These are phyloP conservation scores for Serranus cabrilla DNA, from an alignment of 2,797 vertebrate species.

Conservation along the genomic window DNA sequence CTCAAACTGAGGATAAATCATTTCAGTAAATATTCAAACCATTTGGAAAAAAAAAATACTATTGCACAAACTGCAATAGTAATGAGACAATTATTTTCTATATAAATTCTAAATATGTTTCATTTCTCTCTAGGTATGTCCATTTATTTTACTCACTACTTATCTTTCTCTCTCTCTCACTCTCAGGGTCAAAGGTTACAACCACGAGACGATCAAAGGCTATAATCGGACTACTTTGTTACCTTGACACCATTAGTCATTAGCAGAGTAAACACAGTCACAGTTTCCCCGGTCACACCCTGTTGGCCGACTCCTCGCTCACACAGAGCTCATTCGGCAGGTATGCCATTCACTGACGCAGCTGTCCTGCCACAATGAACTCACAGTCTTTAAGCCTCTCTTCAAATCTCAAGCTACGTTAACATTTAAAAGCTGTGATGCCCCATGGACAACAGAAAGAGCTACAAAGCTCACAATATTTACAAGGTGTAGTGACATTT, in stretches of 20 bases:
- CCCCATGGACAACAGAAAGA: not conserved
- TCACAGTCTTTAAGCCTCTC: slow-evolving; percentile 17
- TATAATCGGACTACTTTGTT: slow-evolving; percentile 65
- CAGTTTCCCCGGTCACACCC: slow-evolving; percentile 70
- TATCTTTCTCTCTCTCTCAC: slow-evolving; percentile 8
- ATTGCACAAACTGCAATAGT: no score
- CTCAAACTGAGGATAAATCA: not conserved
- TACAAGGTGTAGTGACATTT: no score
- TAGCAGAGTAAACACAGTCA: slow-evolving; percentile 74
- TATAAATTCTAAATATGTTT: not conserved
- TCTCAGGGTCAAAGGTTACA: slow-evolving; percentile 57
- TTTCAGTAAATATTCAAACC: slow-evolving; percentile 1
- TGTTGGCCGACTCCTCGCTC: slow-evolving; percentile 56
- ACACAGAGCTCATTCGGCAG: slow-evolving; percentile 61
- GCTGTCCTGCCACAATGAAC: slow-evolving; percentile 18
- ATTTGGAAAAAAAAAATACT: no score
- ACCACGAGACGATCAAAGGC: slow-evolving; percentile 57
- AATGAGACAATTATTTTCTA: not conserved
- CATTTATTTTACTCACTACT: slow-evolving; percentile 29
- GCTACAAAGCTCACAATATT: no score
- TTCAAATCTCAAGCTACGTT: not conserved
- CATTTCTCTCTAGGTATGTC: slow-evolving; percentile 9
- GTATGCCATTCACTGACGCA: slow-evolving; percentile 47
- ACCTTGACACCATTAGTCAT: slow-evolving; percentile 80
- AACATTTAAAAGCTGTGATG: not conserved